phyloP scores from a whole-genome alignment of 2,797 vertebrate species.

The Sciurus carolinensis region DNA sequence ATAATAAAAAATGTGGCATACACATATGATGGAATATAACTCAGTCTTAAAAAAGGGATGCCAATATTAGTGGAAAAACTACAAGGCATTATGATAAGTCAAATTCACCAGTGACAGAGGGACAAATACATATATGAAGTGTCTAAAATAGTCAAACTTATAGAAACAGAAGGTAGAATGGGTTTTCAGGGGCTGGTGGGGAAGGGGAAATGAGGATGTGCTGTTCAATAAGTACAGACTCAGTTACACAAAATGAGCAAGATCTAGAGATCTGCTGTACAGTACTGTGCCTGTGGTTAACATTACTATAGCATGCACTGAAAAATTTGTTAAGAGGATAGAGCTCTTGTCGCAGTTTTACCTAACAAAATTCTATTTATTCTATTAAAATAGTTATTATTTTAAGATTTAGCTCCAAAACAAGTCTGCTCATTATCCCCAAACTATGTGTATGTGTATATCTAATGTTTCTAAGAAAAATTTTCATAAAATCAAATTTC shows the following conservation, averaged over 20 bases:
- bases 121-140: background rate
- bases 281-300: background rate
- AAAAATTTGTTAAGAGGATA: background rate
- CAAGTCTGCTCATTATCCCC: background rate
- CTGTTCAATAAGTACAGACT: background rate
- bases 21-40: background rate
- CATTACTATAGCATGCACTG: background rate
- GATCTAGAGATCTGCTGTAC: background rate
- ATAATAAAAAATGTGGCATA: background rate
- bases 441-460: background rate
- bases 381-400: background rate
- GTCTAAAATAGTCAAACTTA: background rate
- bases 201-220: background rate
- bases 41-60: background rate
- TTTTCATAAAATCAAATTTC: conserved; percentile 8
- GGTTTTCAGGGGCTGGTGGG: background rate
- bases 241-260: background rate
- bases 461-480: background rate
- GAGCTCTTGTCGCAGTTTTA: background rate
- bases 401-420: background rate
- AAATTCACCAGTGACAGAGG: background rate
- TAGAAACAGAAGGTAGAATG: background rate
- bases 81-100: background rate
- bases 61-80: background rate
- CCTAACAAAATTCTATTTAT: background rate